Evolutionary conservation across 2,888 invertebrate genomes (phyloP).

Genomic region (Plagiodera versicolora): DNA sequence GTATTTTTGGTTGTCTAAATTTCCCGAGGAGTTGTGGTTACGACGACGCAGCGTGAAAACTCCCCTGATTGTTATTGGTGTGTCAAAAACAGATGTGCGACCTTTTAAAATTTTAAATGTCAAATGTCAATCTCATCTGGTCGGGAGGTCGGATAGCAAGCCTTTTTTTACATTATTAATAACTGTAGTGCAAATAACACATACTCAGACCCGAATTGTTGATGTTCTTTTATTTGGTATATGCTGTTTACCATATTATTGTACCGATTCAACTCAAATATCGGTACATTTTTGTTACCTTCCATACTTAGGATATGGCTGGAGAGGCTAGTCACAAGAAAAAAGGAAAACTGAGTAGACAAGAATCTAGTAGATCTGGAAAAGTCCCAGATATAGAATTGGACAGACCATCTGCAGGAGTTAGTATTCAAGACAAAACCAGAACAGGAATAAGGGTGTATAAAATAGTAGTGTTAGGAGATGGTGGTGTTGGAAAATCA

Average conservation of each 20-base stretch:
- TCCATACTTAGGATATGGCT: conserved; percentile 44
- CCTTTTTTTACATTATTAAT: no score
- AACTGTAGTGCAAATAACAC: no score
- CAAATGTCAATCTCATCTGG: not conserved
- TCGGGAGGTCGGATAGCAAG: no score
- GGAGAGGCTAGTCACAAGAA: conserved; percentile 54
- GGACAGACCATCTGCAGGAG: conserved; percentile 47
- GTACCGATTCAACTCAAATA: not conserved
- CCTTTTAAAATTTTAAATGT: not conserved
- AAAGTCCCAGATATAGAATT: conserved; percentile 51
- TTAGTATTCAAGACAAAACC: conserved; percentile 51
- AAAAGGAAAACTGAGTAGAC: conserved; percentile 51
- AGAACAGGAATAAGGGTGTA: conserved; percentile 77
- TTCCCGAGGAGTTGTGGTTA: not conserved
- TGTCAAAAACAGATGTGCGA: not conserved
- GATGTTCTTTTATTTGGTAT: not conserved
- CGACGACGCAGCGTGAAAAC: not conserved
- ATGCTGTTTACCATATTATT: not conserved
- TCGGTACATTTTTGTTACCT: not conserved
- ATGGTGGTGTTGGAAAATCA: conserved; percentile 92
- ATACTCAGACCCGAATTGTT: no score
- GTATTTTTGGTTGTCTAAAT: no score
- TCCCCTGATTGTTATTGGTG: not conserved
- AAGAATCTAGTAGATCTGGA: conserved; percentile 49
- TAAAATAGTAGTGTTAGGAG: conserved; percentile 89